A percentile compares a stretch with the other conserved stretches of the same genome.
Evolutionary conservation across 1,140 invertebrate genomes (phyloP).

Genomic region (Phymastichus coffea): DNA sequence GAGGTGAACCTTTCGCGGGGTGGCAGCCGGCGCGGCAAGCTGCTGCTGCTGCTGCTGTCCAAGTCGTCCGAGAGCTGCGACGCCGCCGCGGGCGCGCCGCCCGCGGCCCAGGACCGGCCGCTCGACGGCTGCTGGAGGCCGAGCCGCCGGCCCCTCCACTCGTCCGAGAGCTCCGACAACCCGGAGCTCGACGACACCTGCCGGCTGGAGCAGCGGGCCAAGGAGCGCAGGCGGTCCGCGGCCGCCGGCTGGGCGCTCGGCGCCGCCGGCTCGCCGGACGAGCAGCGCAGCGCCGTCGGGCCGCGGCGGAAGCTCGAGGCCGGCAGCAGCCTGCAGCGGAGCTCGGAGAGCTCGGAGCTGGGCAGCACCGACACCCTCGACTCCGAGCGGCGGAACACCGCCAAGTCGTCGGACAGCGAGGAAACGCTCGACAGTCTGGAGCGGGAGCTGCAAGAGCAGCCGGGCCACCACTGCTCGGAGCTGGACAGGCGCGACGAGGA

Average conservation of each 20-base stretch:
- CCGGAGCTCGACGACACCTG: conserved; percentile 42
- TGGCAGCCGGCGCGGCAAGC: background rate
- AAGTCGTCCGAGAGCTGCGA: conserved; percentile 48
- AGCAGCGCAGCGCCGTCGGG: background rate
- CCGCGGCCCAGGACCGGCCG: no score
- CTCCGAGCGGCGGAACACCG: conserved; percentile 45
- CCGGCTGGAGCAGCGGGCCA: conserved; percentile 33
- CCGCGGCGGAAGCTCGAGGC: background rate
- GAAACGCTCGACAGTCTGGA: conserved; percentile 54
- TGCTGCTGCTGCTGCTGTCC: conserved; percentile 28
- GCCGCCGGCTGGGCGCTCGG: background rate
- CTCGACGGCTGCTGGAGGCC: no score
- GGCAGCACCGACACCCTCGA: conserved; percentile 53
- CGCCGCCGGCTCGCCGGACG: background rate
- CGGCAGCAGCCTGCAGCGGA: conserved; percentile 49
- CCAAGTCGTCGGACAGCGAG: conserved; percentile 49
- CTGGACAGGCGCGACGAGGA: conserved; percentile 43
- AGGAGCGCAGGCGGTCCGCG: background rate
- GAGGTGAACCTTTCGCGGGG: conserved; percentile 44
- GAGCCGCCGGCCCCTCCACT: no score
- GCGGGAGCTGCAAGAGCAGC: conserved; percentile 44
- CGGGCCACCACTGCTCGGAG: background rate
- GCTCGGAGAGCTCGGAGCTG: conserved; percentile 52
- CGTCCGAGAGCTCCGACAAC: conserved; percentile 51
- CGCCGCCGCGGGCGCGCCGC: conserved; percentile 23